phyloP scores from a whole-genome alignment of 1,140 invertebrate genomes.

The Tachypleus tridentatus region DNA sequence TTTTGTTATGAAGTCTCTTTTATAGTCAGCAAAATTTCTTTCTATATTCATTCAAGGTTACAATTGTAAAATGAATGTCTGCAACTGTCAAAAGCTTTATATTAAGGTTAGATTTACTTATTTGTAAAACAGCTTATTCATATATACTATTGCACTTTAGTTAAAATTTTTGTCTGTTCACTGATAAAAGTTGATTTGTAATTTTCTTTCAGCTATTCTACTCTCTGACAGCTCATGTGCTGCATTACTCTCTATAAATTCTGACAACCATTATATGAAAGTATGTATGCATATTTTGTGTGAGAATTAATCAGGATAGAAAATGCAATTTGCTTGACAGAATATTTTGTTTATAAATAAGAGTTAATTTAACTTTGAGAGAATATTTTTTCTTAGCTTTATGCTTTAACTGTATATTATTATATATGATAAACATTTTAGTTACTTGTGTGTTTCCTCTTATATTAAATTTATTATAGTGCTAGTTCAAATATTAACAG shows the following conservation, averaged over 20 bases:
- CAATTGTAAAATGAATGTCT: background rate
- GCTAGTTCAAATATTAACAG: too few relatives aligned
- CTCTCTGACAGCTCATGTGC: slow-evolving; percentile 53
- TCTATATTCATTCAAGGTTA: background rate
- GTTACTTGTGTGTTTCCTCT: too few relatives aligned
- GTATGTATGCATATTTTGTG: slow-evolving; percentile 11
- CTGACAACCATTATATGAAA: slow-evolving; percentile 45
- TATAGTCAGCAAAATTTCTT: too few relatives aligned
- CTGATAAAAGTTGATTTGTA: slow-evolving; percentile 17
- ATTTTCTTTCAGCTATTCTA: slow-evolving; percentile 43
- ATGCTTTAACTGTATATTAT: background rate
- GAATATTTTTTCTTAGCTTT: background rate
- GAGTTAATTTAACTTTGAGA: background rate
- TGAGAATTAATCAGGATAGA: too few relatives aligned
- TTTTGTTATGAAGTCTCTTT: too few relatives aligned
- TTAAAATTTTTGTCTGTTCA: slow-evolving; percentile 10
- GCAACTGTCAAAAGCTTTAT: background rate
- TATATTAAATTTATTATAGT: too few relatives aligned
- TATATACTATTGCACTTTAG: background rate
- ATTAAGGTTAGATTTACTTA: too few relatives aligned
- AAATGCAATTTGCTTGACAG: too few relatives aligned
- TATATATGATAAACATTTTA: too few relatives aligned
- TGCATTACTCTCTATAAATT: slow-evolving; percentile 50
- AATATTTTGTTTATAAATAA: background rate
- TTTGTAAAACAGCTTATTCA: background rate